A percentile compares a stretch with the other conserved stretches of the same genome.
Conservation (phyloP, 2,113 vertebrate species). For the Ramphastos sulfuratus region DNA sequence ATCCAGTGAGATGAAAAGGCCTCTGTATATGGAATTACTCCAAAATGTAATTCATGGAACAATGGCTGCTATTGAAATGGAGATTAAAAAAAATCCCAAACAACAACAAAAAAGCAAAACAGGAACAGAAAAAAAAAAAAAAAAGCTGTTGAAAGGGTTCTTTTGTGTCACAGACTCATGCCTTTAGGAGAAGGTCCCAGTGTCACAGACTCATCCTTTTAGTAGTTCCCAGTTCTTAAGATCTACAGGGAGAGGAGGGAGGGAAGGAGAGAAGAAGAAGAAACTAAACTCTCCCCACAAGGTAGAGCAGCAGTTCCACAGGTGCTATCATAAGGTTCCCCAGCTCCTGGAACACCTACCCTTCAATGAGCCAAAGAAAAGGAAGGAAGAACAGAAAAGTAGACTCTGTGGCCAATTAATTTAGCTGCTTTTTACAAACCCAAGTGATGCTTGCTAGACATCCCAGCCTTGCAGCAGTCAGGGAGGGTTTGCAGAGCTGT, state of each 20-base stretch:
- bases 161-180: neutral
- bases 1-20: slow-evolving; percentile 1
- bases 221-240: neutral
- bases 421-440: neutral
- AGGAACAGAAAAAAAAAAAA: too few relatives aligned
- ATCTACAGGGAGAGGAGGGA: rapidly evolving
- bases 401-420: neutral
- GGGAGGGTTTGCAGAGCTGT: too few relatives aligned
- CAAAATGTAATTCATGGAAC: neutral
- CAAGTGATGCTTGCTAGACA: neutral
- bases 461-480: neutral
- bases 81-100: neutral
- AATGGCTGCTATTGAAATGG: neutral
- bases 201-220: neutral
- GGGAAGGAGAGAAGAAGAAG: neutral
- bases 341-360: neutral
- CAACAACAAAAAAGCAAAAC: too few relatives aligned
- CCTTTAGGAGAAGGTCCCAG: neutral
- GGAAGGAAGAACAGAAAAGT: neutral
- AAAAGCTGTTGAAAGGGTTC: neutral
- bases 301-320: neutral
- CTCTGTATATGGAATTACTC: slow-evolving; percentile 2
- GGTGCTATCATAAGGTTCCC: neutral
- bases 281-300: neutral
- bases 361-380: too few relatives aligned